These are phyloP conservation scores for Leptoteleia sp. DNA, from an alignment of 1,140 invertebrate species.

Conservation along the genomic window DNA sequence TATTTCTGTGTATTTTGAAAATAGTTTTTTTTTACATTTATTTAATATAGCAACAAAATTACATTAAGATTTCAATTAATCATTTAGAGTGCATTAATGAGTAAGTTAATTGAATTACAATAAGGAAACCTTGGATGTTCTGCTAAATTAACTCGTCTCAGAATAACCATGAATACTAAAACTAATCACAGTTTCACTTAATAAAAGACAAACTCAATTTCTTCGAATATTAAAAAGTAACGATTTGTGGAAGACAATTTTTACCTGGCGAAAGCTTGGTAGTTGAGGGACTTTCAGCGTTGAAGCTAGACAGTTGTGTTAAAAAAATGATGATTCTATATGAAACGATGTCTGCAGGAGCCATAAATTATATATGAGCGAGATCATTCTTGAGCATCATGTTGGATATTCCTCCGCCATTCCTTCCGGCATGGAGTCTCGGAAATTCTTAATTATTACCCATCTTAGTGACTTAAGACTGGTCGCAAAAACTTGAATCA, in stretches of 20 bases:
- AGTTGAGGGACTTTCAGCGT: constrained; percentile 11
- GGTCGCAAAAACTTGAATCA: neutral
- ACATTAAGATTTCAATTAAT: no score
- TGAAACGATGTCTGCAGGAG: constrained; percentile 40
- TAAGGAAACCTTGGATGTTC: no score
- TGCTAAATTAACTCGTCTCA: no score
- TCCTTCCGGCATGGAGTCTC: neutral
- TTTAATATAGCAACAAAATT: no score
- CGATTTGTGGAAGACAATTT: neutral
- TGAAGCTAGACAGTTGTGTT: constrained; percentile 35
- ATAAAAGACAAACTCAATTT: no score
- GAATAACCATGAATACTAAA: no score
- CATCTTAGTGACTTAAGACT: neutral
- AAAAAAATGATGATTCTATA: constrained; percentile 54
- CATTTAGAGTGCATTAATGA: no score
- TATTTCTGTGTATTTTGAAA: no score
- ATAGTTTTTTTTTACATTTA: no score
- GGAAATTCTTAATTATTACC: constrained; percentile 25
- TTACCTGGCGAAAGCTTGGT: constrained; percentile 14
- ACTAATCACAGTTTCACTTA: no score
- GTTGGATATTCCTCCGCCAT: constrained; percentile 12
- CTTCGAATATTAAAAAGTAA: constrained; percentile 5
- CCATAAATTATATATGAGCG: constrained; percentile 47
- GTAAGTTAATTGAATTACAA: no score
- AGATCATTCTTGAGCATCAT: constrained; percentile 34